These are phyloP conservation scores for Agapetus fuscipes DNA, from an alignment of 2,888 invertebrate species.

Conservation along the genomic window DNA sequence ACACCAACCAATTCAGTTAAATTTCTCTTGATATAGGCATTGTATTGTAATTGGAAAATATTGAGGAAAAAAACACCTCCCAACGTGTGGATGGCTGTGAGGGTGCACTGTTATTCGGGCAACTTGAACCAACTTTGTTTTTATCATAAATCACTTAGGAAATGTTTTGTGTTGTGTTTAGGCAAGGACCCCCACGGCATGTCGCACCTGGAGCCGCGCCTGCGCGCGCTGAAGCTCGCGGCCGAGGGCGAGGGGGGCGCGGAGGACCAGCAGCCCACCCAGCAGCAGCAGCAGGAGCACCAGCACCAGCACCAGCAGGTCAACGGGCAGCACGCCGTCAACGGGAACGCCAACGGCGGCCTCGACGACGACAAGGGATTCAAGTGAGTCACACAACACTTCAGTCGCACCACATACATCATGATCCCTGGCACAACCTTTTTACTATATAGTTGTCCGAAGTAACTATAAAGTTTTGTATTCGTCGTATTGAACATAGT, in stretches of 20 bases:
- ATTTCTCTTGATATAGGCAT: too few species aligned
- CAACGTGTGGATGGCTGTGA: too few species aligned
- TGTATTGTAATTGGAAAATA: too few species aligned
- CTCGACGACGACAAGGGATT: conserved; percentile 83
- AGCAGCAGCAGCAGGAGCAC: conserved; percentile 20
- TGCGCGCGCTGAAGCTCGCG: conserved; percentile 54
- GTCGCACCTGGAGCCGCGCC: conserved; percentile 50
- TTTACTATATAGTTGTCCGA: too few species aligned
- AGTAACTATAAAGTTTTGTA: too few species aligned
- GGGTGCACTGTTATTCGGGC: too few species aligned
- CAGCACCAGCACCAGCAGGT: conserved; percentile 25
- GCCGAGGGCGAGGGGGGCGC: conserved; percentile 39
- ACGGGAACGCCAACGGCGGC: conserved; percentile 39
- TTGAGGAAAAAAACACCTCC: too few species aligned
- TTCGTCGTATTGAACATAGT: too few species aligned
- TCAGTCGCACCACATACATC: not conserved
- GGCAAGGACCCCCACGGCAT: conserved; percentile 54
- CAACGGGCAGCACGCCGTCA: conserved; percentile 31
- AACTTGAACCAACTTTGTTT: too few species aligned
- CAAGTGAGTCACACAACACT: conserved; percentile 58
- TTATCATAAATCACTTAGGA: too few species aligned
- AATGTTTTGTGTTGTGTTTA: conserved; percentile 8
- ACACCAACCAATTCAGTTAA: too few species aligned
- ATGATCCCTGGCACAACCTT: too few species aligned
- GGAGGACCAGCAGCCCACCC: conserved; percentile 8